Evolutionary conservation across 1,140 invertebrate species (phyloP).

Genomic region (Sinonovacula constricta): DNA sequence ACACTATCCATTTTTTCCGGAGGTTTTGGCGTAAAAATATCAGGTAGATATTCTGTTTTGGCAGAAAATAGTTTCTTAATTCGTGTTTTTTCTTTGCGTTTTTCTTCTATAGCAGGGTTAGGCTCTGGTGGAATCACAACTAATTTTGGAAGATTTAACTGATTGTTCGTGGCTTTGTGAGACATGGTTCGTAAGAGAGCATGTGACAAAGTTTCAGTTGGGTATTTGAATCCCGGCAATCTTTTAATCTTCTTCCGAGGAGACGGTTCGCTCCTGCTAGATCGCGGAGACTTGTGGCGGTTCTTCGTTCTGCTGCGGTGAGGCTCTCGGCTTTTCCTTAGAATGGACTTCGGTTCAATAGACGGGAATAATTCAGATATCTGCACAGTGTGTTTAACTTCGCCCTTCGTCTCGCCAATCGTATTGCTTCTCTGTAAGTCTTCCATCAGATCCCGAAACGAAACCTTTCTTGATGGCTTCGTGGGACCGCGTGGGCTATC

Average conservation of each 20-base stretch:
- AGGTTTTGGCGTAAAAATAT: slow-evolving; percentile 1
- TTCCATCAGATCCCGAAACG: background rate
- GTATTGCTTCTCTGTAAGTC: background rate
- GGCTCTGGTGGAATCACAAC: slow-evolving; percentile 14
- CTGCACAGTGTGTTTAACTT: slow-evolving; percentile 13
- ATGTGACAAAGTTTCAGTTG: slow-evolving; percentile 29
- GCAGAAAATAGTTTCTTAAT: background rate
- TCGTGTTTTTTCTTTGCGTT: background rate
- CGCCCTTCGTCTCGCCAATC: background rate
- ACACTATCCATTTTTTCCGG: slow-evolving; percentile 6
- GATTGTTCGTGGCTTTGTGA: slow-evolving; percentile 19
- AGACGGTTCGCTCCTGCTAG: background rate
- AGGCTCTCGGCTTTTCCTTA: background rate
- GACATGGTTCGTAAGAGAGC: slow-evolving; percentile 38
- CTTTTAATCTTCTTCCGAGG: background rate
- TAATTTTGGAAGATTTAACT: background rate
- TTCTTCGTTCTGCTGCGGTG: background rate
- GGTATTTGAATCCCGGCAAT: slow-evolving; percentile 1
- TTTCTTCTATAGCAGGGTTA: background rate
- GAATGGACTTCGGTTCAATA: slow-evolving; percentile 21
- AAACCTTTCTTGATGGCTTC: no score
- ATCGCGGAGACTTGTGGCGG: slow-evolving; percentile 1
- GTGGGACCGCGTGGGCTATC: no score
- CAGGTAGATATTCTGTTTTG: background rate
- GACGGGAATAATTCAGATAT: slow-evolving; percentile 40